Evolutionary conservation across 2,113 vertebrate species (phyloP), one percentile per base, ranked within the genome.

Genomic region (Leiothrix lutea): DNA sequence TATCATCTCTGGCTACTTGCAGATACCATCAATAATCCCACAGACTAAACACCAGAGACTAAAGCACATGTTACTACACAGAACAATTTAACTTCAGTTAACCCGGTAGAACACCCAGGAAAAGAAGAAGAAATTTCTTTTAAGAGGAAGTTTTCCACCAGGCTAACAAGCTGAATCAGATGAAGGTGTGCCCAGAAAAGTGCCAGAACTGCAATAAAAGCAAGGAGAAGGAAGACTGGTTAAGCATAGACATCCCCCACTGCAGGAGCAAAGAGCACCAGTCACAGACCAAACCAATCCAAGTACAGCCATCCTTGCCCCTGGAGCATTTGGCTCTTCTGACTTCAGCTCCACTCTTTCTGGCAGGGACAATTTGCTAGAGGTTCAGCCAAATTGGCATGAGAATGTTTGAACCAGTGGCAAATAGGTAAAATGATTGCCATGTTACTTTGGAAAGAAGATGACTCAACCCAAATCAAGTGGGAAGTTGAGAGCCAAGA

Each of bases 401-500:
- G 1, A 66, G 47, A 91, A 85, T 0, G 3, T 80, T 24, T 0
- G 2, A 82, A 66, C 35, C 62, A 45, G 71, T 17, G 12, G 78
- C 50, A 90, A 65, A 89, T 40, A 94, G 81, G 92, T 91, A 94
- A 96, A 94, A 73, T 6, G 18, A 90, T 33, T 90, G 62, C 57
- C 62, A 62, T 2, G 22, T 54, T 89, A 54, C 87, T 94, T 54
- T 51, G 71, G 85, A 90, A 95, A 88, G 69, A 71, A 35, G 93
- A 91, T 94, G 93, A 95, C 90, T 95, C 96, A 95, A 95, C 47
- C 84, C 85, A 85, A 90, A 95, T 56, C 83, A 93, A 94, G 95
- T 64, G 81, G 90, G 88, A 94, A 85, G 85, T 28, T 77, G 92
- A 85, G 74, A 95, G 94, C 90, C 93, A 94, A 90, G 75, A 21